Evolutionary conservation across 1,140 invertebrate genomes (phyloP), one percentile per base, ranked within the genome.

Genomic region (Neomicropteryx cornuta): DNA sequence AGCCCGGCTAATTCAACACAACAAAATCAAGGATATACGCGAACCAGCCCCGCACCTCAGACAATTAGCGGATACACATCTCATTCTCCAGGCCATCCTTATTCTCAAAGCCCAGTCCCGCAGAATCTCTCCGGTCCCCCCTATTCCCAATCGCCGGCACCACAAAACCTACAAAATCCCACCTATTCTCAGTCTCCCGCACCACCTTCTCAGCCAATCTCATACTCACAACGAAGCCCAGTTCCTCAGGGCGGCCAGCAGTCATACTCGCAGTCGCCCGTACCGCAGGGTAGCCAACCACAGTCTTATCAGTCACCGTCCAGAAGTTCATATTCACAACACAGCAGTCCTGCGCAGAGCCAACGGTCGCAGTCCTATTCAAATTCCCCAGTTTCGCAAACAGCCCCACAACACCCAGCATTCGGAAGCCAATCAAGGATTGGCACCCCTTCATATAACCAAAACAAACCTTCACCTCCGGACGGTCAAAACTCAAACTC

Each of bases 241-340:
- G 57, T 58, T 39, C 37, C 21, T 18, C 22, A 34, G 32, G 38
- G 39, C 16, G 44, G 23, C 23, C 8, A 13, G 42, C 60, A 58
- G 48, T 52, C 53, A 22, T 68, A 64, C 54, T 64, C 63, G 30
- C 60, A 62, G 38, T 66, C 62, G 29, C 65, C 65, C 4, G 55
- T 59, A 41, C 62, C 62, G 1, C 46, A 47, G 35, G 38, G 37
- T 28, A 14, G 30, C n/a, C n/a, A n/a, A 42, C 60, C 58, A 48
- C 53, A 52, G 23, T 68, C 63, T 55, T 64, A 62, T 28, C 60
- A 62, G 38, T 66, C 62, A 28, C 65, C 65, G 3, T 54, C 59
- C 39, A 60, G 61, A 53, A 60, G 59, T 44, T 59, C 59, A 28
- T 64, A 64, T 54, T 55, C 51, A 42, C 59, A 62, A 44, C 59